Evolutionary conservation across 1,140 invertebrate species (phyloP).

Genomic region (Drosophila nebulosa): DNA sequence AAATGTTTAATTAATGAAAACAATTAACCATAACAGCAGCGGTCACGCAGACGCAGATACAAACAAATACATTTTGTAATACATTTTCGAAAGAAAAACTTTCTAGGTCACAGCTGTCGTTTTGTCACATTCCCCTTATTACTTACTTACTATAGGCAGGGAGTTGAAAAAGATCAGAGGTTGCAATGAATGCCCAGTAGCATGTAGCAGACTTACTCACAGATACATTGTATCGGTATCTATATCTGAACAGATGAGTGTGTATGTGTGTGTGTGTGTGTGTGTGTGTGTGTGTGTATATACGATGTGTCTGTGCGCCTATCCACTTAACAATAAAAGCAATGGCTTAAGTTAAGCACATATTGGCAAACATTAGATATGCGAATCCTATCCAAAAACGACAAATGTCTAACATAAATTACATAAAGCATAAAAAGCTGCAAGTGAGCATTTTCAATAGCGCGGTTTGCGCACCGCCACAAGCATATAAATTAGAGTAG

Average conservation of each 20-base stretch:
- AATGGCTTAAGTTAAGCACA: slow-evolving; percentile 55
- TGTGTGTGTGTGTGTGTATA: too few species aligned
- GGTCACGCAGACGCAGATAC: slow-evolving; percentile 54
- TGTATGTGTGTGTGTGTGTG: background rate
- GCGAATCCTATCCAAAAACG: slow-evolving; percentile 65
- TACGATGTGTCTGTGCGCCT: background rate
- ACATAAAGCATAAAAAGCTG: slow-evolving; percentile 53
- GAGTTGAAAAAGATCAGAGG: slow-evolving; percentile 45
- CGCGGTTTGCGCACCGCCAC: slow-evolving; percentile 11
- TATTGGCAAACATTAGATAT: slow-evolving; percentile 25
- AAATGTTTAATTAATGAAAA: slow-evolving; percentile 62
- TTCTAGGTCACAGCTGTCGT: slow-evolving; percentile 63
- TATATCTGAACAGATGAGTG: background rate
- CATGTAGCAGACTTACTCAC: background rate
- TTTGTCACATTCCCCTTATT: slow-evolving; percentile 8
- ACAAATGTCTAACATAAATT: slow-evolving; percentile 52
- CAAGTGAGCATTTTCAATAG: slow-evolving; percentile 46
- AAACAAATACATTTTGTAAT: slow-evolving; percentile 45
- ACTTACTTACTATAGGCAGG: slow-evolving; percentile 5
- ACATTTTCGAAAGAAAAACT: slow-evolving; percentile 71
- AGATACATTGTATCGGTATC: background rate
- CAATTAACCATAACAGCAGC: slow-evolving; percentile 59
- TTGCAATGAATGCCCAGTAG: slow-evolving; percentile 15
- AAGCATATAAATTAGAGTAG: slow-evolving; percentile 62
- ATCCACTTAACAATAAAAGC: slow-evolving; percentile 27